These are phyloP conservation scores for Xiphorhynchus erythropygius DNA, from an alignment of 2,797 vertebrate species.

Conservation along the genomic window DNA sequence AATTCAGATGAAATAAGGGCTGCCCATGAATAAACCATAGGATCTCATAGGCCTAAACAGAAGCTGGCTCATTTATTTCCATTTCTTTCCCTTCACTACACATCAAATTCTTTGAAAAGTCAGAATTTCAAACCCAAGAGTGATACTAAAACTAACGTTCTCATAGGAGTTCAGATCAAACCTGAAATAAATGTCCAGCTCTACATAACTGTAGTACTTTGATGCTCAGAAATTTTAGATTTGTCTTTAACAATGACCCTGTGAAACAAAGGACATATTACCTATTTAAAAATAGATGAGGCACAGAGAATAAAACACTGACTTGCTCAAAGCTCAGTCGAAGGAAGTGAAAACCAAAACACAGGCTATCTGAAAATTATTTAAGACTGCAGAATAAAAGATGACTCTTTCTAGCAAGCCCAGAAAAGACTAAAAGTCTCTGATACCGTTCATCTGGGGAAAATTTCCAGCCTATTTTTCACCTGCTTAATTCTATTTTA, in stretches of 20 bases:
- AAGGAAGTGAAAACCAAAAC: not conserved
- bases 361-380: not conserved
- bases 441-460: not conserved
- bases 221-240: not conserved
- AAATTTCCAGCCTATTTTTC: not conserved
- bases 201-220: not conserved
- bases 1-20: not conserved
- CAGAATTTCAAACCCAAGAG: not conserved
- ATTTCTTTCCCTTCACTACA: not conserved
- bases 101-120: not conserved
- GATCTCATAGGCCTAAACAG: not conserved
- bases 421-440: not conserved
- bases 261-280: not conserved
- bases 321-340: not conserved
- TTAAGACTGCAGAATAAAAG: not conserved
- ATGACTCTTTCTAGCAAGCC: not conserved
- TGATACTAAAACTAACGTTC: not conserved
- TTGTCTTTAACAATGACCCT: not conserved
- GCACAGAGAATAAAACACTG: not conserved
- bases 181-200: not conserved
- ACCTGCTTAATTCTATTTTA: not conserved
- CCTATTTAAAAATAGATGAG: not conserved
- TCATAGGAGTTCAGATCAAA: not conserved
- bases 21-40: not conserved
- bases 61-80: not conserved